Conservation (phyloP, 2,797 vertebrate genomes). For the Tamandua tetradactyla region DNA sequence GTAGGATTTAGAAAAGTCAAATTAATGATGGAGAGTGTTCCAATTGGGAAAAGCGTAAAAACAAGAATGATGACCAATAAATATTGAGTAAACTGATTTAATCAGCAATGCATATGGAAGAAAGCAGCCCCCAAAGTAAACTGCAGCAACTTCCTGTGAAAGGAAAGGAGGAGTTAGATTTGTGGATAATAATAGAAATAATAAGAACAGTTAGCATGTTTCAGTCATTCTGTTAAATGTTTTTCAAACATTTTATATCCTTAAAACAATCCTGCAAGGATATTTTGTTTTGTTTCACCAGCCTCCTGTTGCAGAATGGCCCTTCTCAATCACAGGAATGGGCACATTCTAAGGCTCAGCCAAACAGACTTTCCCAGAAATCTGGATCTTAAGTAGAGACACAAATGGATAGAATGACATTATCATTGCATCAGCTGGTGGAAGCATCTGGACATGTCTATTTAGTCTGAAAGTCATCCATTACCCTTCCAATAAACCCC, state of each 20-base stretch:
- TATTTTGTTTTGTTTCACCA: not conserved
- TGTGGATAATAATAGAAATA: not conserved
- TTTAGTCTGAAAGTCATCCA: not conserved
- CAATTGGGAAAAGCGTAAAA: not conserved
- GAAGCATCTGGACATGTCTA: not conserved
- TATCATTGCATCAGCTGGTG: not conserved
- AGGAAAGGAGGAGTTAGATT: not conserved
- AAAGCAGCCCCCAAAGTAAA: not conserved
- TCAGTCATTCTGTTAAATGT: not conserved
- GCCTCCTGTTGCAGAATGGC: not conserved
- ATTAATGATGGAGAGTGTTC: not conserved
- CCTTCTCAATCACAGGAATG: not conserved
- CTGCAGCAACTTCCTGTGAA: not conserved
- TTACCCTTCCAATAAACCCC: not conserved
- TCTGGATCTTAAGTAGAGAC: not conserved
- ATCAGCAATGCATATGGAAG: not conserved
- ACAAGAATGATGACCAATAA: not conserved
- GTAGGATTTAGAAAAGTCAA: not conserved
- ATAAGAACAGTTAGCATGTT: not conserved
- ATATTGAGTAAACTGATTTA: not conserved
- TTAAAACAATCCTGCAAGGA: not conserved
- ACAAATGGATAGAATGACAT: not conserved
- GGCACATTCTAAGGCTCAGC: not conserved
- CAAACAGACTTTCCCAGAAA: not conserved
- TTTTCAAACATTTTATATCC: not conserved